These are phyloP conservation scores for Syritta pipiens DNA, from an alignment of 2,888 invertebrate species.

Conservation along the genomic window DNA sequence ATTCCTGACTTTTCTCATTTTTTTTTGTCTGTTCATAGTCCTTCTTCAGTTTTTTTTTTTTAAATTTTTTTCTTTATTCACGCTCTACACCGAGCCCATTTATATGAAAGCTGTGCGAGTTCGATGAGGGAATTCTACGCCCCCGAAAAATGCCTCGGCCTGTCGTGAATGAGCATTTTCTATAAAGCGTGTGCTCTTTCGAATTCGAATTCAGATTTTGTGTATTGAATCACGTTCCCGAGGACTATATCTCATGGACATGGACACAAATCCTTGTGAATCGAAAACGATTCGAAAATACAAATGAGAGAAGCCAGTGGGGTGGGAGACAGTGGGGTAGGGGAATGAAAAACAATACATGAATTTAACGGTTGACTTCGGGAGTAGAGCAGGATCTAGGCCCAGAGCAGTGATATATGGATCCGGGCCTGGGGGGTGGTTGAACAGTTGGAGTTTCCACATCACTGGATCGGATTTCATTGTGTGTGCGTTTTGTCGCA, in stretches of 20 bases:
- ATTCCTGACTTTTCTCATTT: slow-evolving; percentile 53
- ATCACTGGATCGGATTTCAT: slow-evolving; percentile 25
- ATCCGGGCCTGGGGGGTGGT: slow-evolving; percentile 2
- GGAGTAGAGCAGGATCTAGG: too few relatives aligned
- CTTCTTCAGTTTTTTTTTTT: slow-evolving; percentile 1
- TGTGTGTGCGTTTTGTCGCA: neutral
- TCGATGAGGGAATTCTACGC: neutral
- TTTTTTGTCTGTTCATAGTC: too few relatives aligned
- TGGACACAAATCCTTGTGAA: slow-evolving; percentile 59
- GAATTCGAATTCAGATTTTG: slow-evolving; percentile 46
- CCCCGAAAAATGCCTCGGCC: neutral
- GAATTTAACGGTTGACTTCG: slow-evolving; percentile 63
- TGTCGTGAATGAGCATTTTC: slow-evolving; percentile 1
- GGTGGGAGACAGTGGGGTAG: slow-evolving; percentile 6
- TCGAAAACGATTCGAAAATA: slow-evolving; percentile 55
- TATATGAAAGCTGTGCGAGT: neutral
- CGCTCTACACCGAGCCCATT: slow-evolving; percentile 26
- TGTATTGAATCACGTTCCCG: slow-evolving; percentile 50
- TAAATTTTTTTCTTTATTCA: slow-evolving; percentile 27
- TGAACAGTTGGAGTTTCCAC: slow-evolving; percentile 40
- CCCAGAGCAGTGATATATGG: slow-evolving; percentile 53
- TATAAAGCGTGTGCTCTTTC: slow-evolving; percentile 25
- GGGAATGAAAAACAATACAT: slow-evolving; percentile 53
- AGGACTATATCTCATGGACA: slow-evolving; percentile 42
- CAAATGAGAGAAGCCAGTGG: too few relatives aligned